phyloP scores from a whole-genome alignment of 2,797 vertebrate species.

The Leucoraja ocellata region DNA sequence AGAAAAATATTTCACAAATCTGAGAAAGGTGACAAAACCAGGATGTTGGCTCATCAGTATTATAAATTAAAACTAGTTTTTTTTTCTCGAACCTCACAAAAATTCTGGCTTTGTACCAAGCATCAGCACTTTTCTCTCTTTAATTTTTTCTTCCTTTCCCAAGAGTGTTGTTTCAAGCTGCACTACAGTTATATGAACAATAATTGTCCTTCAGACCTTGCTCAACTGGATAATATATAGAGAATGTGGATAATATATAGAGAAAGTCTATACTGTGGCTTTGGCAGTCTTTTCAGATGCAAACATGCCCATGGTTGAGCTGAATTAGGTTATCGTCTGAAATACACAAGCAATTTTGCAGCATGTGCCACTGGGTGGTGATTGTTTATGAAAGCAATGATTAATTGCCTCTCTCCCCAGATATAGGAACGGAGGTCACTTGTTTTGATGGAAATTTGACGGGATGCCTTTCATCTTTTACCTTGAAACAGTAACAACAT shows the following conservation, averaged over 20 bases:
- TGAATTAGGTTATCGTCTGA: neutral
- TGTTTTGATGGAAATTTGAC: neutral
- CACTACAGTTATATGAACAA: neutral
- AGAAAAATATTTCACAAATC: slow-evolving; percentile 7
- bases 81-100: neutral
- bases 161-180: neutral
- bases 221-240: neutral
- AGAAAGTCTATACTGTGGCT: neutral
- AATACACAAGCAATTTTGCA: neutral
- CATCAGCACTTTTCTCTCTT: neutral
- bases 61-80: neutral
- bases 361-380: neutral
- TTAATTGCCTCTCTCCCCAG: neutral
- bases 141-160: neutral
- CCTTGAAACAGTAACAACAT: neutral
- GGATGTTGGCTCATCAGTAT: slow-evolving; percentile 1
- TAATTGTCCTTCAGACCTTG: neutral
- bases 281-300: neutral
- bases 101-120: neutral
- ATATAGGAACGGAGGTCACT: neutral
- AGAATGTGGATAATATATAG: neutral
- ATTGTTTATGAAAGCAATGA: neutral
- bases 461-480: neutral
- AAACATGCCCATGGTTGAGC: neutral
- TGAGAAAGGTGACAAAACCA: neutral